phyloP scores from a whole-genome alignment of 2,888 invertebrate genomes.

The Dione juno region DNA sequence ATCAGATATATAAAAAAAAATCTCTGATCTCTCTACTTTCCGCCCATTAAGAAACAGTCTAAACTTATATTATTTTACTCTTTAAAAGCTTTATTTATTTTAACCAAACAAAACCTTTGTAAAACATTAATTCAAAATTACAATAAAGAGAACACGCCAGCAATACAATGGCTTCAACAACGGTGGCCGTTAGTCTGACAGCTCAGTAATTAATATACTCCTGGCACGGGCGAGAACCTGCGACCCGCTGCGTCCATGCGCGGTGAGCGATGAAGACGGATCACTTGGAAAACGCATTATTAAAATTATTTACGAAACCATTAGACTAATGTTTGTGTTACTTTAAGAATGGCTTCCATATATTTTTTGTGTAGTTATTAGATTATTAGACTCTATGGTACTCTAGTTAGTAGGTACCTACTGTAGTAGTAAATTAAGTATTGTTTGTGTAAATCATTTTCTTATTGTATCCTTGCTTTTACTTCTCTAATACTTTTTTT shows the following conservation, averaged over 20 bases:
- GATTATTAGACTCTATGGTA: no score
- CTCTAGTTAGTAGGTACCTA: no score
- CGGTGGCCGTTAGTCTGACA: conserved; percentile 44
- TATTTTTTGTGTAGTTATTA: not conserved
- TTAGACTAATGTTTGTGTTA: conserved; percentile 25
- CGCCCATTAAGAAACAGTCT: no score
- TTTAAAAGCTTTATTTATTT: not conserved
- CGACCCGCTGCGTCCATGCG: conserved; percentile 49
- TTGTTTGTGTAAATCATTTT: no score
- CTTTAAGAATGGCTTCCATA: not conserved
- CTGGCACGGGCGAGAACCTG: conserved; percentile 53
- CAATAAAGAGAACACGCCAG: conserved; percentile 10
- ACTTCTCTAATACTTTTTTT: no score
- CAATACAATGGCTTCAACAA: conserved; percentile 30
- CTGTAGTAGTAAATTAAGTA: no score
- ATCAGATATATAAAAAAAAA: no score
- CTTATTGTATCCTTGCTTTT: no score
- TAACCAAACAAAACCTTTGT: not conserved
- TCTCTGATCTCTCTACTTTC: no score
- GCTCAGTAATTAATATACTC: conserved; percentile 60
- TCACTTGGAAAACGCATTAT: conserved; percentile 25
- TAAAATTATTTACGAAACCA: conserved; percentile 29
- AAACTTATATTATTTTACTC: no score
- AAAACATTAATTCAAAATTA: not conserved
- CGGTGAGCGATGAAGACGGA: conserved; percentile 39